phyloP scores from a whole-genome alignment of 2,797 vertebrate species.

The Benthosema pterotum region DNA sequence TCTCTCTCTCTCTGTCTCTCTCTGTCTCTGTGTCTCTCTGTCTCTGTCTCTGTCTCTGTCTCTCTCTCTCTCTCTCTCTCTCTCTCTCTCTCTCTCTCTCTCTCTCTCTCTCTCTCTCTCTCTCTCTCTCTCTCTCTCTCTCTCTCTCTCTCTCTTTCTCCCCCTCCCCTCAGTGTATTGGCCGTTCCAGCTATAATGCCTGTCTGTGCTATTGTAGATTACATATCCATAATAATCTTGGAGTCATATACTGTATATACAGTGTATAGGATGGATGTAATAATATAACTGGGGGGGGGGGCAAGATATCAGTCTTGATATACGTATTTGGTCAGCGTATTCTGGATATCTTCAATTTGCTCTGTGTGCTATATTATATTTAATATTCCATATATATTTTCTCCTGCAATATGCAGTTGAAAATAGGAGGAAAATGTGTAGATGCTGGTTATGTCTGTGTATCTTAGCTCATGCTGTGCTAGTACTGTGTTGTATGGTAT shows the following conservation, averaged over 20 bases:
- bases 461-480: too few species aligned
- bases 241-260: too few species aligned
- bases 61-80: conserved; percentile 20
- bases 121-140: conserved; percentile 1
- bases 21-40: too few species aligned
- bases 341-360: too few species aligned
- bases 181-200: conserved; percentile 52
- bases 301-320: conserved; percentile 56
- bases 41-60: conserved; percentile 14
- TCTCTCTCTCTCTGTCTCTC: neutral
- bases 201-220: conserved; percentile 62
- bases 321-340: neutral
- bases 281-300: conserved; percentile 41
- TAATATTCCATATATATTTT: too few species aligned
- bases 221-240: conserved; percentile 51
- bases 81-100: conserved; percentile 14
- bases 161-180: conserved; percentile 43
- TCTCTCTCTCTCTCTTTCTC: conserved; percentile 16
- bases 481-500: too few species aligned
- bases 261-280: conserved; percentile 63
- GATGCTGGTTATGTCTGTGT: too few species aligned
- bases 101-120: neutral
- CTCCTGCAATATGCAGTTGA: too few species aligned
- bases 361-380: too few species aligned
- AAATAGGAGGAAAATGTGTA: too few species aligned